phyloP scores from a whole-genome alignment of 2,888 invertebrate genomes.

The Exephanes ischioxanthus region DNA sequence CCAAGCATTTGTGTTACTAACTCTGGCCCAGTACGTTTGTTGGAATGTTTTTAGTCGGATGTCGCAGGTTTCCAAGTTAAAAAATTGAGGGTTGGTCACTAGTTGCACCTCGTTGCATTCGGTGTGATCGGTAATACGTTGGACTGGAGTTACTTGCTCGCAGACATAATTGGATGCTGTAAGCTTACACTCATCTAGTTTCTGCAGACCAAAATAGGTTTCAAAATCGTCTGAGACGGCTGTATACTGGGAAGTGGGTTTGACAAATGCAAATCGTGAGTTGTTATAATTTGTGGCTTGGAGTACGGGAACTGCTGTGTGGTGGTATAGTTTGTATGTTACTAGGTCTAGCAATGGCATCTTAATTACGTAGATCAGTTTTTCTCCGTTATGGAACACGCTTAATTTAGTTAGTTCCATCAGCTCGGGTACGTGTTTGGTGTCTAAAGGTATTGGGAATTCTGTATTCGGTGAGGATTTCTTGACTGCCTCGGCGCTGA shows the following conservation, averaged over 20 bases:
- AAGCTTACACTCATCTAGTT: constrained; percentile 2
- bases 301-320: neutral
- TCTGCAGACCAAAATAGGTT: constrained; percentile 26
- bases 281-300: neutral
- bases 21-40: constrained; percentile 31
- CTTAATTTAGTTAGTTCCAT: neutral
- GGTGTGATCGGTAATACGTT: constrained; percentile 16
- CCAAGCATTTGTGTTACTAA: constrained; percentile 18
- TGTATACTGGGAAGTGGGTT: constrained; percentile 21
- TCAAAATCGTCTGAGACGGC: constrained; percentile 20
- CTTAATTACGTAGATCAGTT: constrained; percentile 10
- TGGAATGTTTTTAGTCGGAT: constrained; percentile 17
- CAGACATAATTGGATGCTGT: neutral
- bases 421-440: constrained; percentile 15
- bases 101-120: constrained; percentile 40
- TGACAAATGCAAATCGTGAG: constrained; percentile 26
- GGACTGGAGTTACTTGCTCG: neutral
- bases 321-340: constrained; percentile 11
- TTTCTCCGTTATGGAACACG: constrained; percentile 12
- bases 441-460: constrained; percentile 21
- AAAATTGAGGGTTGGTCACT: constrained; percentile 22
- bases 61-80: neutral
- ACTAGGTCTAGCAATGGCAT: constrained; percentile 9
- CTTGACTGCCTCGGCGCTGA: constrained; percentile 24
- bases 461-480: constrained; percentile 25